Base-by-base conservation (phyloP, 2,113 vertebrate species). In the Eclectus roratus region DNA sequence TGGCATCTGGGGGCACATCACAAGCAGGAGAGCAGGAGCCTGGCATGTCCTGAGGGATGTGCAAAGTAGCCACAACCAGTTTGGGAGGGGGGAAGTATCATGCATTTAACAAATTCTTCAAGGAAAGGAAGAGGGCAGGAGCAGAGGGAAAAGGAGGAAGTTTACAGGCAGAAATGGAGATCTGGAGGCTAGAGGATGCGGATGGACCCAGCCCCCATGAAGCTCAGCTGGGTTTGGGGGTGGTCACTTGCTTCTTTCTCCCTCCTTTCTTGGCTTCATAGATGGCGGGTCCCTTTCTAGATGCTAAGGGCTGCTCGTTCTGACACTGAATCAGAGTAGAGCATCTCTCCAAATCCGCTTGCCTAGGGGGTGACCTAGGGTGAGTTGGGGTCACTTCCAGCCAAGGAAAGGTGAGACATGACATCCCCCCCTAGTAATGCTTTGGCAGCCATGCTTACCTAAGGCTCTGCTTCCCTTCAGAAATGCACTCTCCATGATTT, bases 1-100 rank as follows among this genome's bases (percentile, higher is more conserved):
- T 0, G 0, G 33, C 27, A 17, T 16, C 3, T 7, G 7, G 17
- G 31, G 39, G 8, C n/a, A 37, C 0, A 0, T 28, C 31, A 39
- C n/a, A 49, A 80, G 69, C 27, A 68, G 55, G 25, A 81, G 37
- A 92, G 83, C n/a, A 77, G 79, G n/a, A 90, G 47, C n/a, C 52
- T 74, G 85, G 79, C 47, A 29, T n/a, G 55, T 81, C 52, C 69
- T 21, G 39, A 21, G 76, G 64, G 73, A 37, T 28, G 43, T 68
- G 68, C 27, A 37, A 70, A 90, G 68, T 15, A 90, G 47, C 68
- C 64, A 53, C 13, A 46, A 76, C 28, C 10, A 5, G 37, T 73
- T 69, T 41, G 82, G 83, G 76, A 87, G 37, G 44, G 73, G 52
- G 16, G 35, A 73, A 21, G 35, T 81, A 43, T 65, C 70, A 56